phyloP scores from a whole-genome alignment of 2,888 invertebrate genomes.

The Tenthredo amoena region DNA sequence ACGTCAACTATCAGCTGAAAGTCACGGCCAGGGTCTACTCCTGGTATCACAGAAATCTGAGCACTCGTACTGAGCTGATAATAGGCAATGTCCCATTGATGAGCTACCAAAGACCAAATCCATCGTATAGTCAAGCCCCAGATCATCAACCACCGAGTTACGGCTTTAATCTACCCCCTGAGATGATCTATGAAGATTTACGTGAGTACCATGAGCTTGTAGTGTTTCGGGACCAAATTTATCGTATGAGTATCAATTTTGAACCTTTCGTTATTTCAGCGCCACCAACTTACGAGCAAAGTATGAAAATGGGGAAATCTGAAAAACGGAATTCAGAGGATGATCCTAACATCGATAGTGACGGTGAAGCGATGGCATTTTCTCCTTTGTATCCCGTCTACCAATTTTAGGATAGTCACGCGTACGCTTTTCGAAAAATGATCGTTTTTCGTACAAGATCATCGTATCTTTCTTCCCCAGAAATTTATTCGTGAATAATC shows the following conservation, averaged over 20 bases:
- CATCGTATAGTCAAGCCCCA: neutral
- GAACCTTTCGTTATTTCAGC: neutral
- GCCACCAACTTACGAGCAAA: slow-evolving; percentile 20
- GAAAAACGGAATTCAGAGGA: neutral
- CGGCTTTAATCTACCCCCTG: neutral
- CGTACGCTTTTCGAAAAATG: neutral
- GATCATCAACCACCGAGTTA: neutral
- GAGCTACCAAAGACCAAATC: slow-evolving; percentile 7
- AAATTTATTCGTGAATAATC: too few relatives aligned
- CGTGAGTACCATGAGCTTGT: neutral
- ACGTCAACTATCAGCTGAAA: slow-evolving; percentile 26
- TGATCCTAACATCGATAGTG: neutral
- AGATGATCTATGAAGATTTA: neutral
- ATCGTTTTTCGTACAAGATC: neutral
- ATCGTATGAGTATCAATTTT: neutral
- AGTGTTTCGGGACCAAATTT: neutral
- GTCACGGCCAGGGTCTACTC: neutral
- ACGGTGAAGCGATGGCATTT: neutral
- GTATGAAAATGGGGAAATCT: neutral
- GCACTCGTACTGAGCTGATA: neutral
- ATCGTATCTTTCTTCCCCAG: neutral
- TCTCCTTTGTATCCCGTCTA: slow-evolving; percentile 23
- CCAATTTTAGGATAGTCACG: neutral
- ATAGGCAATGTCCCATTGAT: slow-evolving; percentile 29
- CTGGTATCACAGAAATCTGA: slow-evolving; percentile 37